Evolutionary conservation across 2,797 vertebrate species (phyloP), one percentile per base, ranked within the genome.

Genomic region (Pipistrellus nathusii): DNA sequence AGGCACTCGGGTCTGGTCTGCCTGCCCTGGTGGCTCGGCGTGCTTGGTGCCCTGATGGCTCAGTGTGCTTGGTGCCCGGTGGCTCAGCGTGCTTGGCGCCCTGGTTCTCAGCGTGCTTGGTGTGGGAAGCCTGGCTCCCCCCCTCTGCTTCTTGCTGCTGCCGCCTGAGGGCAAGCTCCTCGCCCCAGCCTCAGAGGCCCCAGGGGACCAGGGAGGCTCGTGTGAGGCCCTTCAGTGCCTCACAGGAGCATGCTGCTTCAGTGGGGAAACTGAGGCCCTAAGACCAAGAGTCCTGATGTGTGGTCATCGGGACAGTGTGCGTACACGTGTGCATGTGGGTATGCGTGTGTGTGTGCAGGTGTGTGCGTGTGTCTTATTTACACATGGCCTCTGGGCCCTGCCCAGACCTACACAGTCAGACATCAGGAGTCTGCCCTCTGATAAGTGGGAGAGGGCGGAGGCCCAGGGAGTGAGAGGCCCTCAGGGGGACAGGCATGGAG

Each of bases 201-300:
- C 55, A 3, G 38, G 3, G 15, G 15, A 6, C 41, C 18, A 8
- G 76, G 53, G 55, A 77, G 48, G 48, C 2, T 72, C n/a, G 5
- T 4, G 4, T 48, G 30, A 66, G 84, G 7, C 15, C 25, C 72
- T 59, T 53, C 25, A 3, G 85, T 9, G 32, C 27, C 13, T 8
- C 2, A 0, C 1, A 2, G 4, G 32, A 2, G 0, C 66, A 10
- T 46, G 4, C 53, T 17, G 44, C 51, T 18, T 20, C 25, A 20
- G 30, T 2, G 18, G 38, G 44, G 14, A 77, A 55, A 17, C 48
- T 3, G 48, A 91, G 68, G 35, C 76, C 38, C 62, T 7, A 14
- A 91, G 69, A 66, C 25, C 51, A 0, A 0, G 4, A 38, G 32
- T 53, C 53, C 57, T 5, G 15, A 14, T 12, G 11, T 30, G 25